Evolutionary conservation across 2,797 vertebrate species (phyloP), one percentile per base, ranked within the genome.

Genomic region (Anabacerthia variegaticeps): DNA sequence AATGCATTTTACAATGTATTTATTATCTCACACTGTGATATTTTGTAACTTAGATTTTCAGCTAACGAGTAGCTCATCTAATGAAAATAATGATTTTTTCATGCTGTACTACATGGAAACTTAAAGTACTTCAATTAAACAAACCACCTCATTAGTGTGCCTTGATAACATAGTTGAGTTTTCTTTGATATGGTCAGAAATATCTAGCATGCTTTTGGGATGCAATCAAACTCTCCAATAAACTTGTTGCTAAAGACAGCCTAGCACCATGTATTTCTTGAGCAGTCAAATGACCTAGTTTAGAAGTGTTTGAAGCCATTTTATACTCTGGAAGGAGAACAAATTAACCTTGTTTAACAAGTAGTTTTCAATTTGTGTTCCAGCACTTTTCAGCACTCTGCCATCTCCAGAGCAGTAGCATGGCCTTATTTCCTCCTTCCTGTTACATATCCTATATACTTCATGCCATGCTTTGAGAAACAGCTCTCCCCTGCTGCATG

Each of bases 111-210:
- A 97, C 96, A 96, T 92, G 91, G 95, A 94, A 96, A 97, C 91
- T 97, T 97, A 97, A 96, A 97, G 68, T 80, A 97, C 95, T 97
- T 98, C 97, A 96, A 93, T 97, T 97, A 98, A 97, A 97, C 97
- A 98, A 98, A 97, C 96, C 81, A 66, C 95, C 97, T 98, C 96
- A 97, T 98, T 97, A 97, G 93, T 97, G 89, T 78, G 96, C 94
- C 97, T 97, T 96, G 96, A 96, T 97, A 96, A 96, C 80, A 82
- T 69, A 93, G 93, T 91, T 97, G 95, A 92, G 90, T 94, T 95
- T 96, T 97, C 97, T 98, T 97, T 97, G 97, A 98, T 96, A 98
- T 93, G 95, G 95, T 97, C 97, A 96, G 97, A 98, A 98, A 97
- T 95, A 93, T 96, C 89, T 89, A 93, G 94, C 92, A 95, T 93